Conservation (phyloP, 2,113 vertebrate genomes). For the Scartelaos histophorus region DNA sequence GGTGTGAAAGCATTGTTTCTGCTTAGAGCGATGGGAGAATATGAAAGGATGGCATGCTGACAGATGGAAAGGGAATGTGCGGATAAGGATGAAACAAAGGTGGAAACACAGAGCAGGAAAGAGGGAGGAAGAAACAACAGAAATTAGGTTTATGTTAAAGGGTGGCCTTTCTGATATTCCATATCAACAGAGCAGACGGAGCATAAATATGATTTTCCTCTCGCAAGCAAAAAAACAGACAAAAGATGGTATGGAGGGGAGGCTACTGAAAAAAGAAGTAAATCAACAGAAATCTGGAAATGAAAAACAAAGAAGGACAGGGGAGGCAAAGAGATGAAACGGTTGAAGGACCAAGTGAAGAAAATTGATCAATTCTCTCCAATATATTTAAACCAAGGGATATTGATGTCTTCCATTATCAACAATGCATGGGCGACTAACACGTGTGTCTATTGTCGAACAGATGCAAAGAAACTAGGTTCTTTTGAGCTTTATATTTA, state of each 20-base stretch:
- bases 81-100: conserved; percentile 59
- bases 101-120: conserved; percentile 51
- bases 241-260: conserved; percentile 25
- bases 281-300: conserved; percentile 34
- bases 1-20: conserved; percentile 19
- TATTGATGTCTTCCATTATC: conserved; percentile 7
- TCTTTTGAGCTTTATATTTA: neutral
- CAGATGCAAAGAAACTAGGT: too few relatives aligned
- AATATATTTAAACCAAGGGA: conserved; percentile 17
- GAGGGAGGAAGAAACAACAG: conserved; percentile 30
- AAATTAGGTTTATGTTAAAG: conserved; percentile 65
- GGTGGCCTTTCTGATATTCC: conserved; percentile 67
- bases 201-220: conserved; percentile 66
- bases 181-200: conserved; percentile 66
- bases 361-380: conserved; percentile 6
- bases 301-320: conserved; percentile 37
- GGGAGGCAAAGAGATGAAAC: conserved; percentile 41
- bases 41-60: conserved; percentile 48
- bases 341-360: neutral
- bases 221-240: conserved; percentile 61
- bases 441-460: conserved; percentile 18
- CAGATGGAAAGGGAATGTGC: conserved; percentile 60
- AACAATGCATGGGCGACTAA: conserved; percentile 27
- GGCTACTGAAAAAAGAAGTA: conserved; percentile 44
- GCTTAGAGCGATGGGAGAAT: conserved; percentile 23